These are phyloP conservation scores for Centropyge bicolor DNA, from an alignment of 2,797 vertebrate species.

Conservation along the genomic window DNA sequence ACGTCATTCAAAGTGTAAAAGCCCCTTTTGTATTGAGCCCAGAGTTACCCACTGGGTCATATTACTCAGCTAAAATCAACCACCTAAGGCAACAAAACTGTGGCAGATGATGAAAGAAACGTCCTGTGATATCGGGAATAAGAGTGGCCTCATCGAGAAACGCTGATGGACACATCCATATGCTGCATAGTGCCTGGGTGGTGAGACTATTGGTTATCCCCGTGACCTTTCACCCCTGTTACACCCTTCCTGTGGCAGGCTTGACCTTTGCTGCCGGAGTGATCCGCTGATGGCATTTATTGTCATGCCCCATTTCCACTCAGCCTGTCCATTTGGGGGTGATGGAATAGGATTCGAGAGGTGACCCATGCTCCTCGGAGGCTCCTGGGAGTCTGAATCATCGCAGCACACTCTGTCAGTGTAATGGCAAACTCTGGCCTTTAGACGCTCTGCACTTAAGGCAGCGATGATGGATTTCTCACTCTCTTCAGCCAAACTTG, in stretches of 20 bases:
- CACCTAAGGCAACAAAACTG: constrained; percentile 26
- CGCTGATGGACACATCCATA: constrained; percentile 67
- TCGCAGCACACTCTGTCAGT: constrained; percentile 57
- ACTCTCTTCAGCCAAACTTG: constrained; percentile 18
- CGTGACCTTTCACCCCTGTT: constrained; percentile 69
- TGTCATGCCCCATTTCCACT: constrained; percentile 77
- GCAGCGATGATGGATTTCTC: constrained; percentile 56
- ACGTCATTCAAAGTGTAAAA: constrained; percentile 25
- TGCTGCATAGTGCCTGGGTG: constrained; percentile 33
- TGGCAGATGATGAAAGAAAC: constrained; percentile 52
- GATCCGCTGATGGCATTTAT: constrained; percentile 77
- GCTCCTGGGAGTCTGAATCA: constrained; percentile 73
- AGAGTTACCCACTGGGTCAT: constrained; percentile 14
- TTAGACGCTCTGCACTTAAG: constrained; percentile 53
- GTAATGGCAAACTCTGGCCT: constrained; percentile 68
- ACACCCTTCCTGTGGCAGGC: constrained; percentile 63
- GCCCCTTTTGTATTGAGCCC: constrained; percentile 40
- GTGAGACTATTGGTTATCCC: constrained; percentile 56
- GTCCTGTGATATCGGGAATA: constrained; percentile 41
- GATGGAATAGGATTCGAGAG: constrained; percentile 74
- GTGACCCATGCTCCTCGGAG: constrained; percentile 60
- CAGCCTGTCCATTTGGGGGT: constrained; percentile 72
- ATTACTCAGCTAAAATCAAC: constrained; percentile 44
- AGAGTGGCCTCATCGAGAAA: constrained; percentile 31
- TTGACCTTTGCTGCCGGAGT: constrained; percentile 71